Evolutionary conservation across 1,140 invertebrate species (phyloP).

Genomic region (Calosoma granatense): DNA sequence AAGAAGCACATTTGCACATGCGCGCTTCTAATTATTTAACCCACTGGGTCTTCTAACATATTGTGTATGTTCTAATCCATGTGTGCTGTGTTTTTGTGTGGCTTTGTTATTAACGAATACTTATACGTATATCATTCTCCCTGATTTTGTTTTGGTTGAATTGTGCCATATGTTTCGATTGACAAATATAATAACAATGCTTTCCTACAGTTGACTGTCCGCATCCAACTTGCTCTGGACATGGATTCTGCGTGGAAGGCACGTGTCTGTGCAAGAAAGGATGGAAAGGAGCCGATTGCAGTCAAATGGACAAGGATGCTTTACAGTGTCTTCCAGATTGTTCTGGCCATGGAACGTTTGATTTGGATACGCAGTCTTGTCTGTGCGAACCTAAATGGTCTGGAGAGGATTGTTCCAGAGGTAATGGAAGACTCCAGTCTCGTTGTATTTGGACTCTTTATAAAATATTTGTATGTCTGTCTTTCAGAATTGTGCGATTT

Average conservation of each 20-base stretch:
- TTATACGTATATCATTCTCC: neutral
- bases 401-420: slow-evolving; percentile 88
- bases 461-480: slow-evolving; percentile 14
- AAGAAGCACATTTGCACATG: too few relatives aligned
- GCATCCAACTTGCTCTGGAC: slow-evolving; percentile 87
- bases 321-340: slow-evolving; percentile 90
- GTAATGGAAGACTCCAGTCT: too few relatives aligned
- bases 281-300: slow-evolving; percentile 89
- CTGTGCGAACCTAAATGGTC: slow-evolving; percentile 87
- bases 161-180: too few relatives aligned
- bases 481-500: slow-evolving; percentile 79
- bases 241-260: slow-evolving; percentile 92
- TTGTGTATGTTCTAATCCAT: neutral
- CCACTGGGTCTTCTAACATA: neutral
- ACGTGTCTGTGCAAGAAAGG: slow-evolving; percentile 96
- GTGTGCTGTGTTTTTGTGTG: neutral
- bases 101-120: neutral
- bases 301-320: slow-evolving; percentile 83
- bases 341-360: slow-evolving; percentile 88
- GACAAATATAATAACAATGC: too few relatives aligned
- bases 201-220: slow-evolving; percentile 73
- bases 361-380: slow-evolving; percentile 84
- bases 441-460: slow-evolving; percentile 12
- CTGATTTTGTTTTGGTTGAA: too few relatives aligned
- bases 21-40: neutral